A percentile compares a stretch with the other conserved stretches of the same genome.
phyloP scores from a whole-genome alignment of 1,140 invertebrate genomes.

The Drosophila rhopaloa region DNA sequence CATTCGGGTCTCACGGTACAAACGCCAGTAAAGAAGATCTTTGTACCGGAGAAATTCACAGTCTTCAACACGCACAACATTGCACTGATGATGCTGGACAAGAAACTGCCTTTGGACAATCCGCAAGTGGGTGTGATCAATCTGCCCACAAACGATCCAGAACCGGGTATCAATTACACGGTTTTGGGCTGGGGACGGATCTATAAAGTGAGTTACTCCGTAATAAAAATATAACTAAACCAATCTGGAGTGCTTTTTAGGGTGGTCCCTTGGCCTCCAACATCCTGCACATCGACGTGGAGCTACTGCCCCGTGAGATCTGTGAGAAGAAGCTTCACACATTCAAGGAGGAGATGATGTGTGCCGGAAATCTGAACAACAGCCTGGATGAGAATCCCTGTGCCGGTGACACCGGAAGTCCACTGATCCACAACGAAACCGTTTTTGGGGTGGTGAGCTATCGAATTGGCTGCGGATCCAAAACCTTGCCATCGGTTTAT shows the following conservation, averaged over 20 bases:
- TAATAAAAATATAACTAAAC: fast-evolving
- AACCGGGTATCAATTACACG: constrained; percentile 21
- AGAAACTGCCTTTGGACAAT: constrained; percentile 28
- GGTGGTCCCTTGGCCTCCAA: constrained; percentile 35
- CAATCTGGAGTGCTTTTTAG: not conserved
- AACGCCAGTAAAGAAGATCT: constrained; percentile 32
- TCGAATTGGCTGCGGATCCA: constrained; percentile 51
- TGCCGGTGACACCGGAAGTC: constrained; percentile 50
- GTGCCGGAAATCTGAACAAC: constrained; percentile 46
- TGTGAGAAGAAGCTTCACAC: constrained; percentile 25
- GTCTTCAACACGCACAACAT: constrained; percentile 57
- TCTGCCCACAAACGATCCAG: constrained; percentile 28
- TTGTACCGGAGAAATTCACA: constrained; percentile 45
- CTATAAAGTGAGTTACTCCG: constrained; percentile 11
- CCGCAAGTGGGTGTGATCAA: constrained; percentile 22
- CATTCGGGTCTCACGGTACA: not conserved
- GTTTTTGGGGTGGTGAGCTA: constrained; percentile 60
- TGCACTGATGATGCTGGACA: constrained; percentile 30
- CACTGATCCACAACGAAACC: constrained; percentile 32
- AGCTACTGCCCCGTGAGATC: constrained; percentile 3
- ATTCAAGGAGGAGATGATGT: constrained; percentile 56
- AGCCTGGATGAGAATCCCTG: constrained; percentile 48
- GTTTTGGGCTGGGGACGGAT: constrained; percentile 63
- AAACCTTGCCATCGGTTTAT: constrained; percentile 37
- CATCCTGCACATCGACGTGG: constrained; percentile 45